A percentile compares a stretch with the other conserved stretches of the same genome.
phyloP scores from a whole-genome alignment of 2,797 vertebrate species.

The Mus caroli region DNA sequence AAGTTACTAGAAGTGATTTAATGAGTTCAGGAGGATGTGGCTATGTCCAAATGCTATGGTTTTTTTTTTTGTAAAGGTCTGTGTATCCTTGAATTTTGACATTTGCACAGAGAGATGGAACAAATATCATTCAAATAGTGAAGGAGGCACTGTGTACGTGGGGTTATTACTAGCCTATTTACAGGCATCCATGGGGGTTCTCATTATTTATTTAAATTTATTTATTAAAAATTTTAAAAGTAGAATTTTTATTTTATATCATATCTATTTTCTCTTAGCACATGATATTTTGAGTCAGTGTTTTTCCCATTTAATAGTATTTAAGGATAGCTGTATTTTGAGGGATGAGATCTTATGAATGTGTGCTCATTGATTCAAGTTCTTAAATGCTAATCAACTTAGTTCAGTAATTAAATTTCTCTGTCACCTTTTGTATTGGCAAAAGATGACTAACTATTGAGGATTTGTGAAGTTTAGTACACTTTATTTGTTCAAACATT shows the following conservation, averaged over 20 bases:
- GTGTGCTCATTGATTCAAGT: not conserved
- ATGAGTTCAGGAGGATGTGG: not conserved
- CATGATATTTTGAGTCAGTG: not conserved
- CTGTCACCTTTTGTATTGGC: not conserved
- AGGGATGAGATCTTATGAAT: not conserved
- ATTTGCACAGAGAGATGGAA: not conserved
- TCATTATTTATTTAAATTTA: not conserved
- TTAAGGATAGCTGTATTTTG: constrained; percentile 52
- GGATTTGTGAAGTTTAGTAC: constrained; percentile 53
- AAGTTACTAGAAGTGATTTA: constrained; percentile 2
- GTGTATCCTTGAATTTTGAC: not conserved
- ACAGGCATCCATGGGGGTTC: not conserved
- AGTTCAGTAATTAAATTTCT: constrained; percentile 11
- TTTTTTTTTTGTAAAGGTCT: not conserved
- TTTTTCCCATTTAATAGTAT: not conserved
- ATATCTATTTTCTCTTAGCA: not conserved
- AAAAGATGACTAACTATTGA: constrained; percentile 46
- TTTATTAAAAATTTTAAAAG: not conserved
- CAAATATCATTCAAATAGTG: not conserved
- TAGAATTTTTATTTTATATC: not conserved
- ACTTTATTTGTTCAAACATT: constrained; percentile 57
- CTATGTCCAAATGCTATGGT: not conserved
- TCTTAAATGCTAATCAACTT: constrained; percentile 65
- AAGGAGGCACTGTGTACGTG: not conserved
- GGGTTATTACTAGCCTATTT: not conserved